Evolutionary conservation across 2,113 vertebrate genomes (phyloP), one percentile per base, ranked within the genome.

Genomic region (Irena cyanogastra): DNA sequence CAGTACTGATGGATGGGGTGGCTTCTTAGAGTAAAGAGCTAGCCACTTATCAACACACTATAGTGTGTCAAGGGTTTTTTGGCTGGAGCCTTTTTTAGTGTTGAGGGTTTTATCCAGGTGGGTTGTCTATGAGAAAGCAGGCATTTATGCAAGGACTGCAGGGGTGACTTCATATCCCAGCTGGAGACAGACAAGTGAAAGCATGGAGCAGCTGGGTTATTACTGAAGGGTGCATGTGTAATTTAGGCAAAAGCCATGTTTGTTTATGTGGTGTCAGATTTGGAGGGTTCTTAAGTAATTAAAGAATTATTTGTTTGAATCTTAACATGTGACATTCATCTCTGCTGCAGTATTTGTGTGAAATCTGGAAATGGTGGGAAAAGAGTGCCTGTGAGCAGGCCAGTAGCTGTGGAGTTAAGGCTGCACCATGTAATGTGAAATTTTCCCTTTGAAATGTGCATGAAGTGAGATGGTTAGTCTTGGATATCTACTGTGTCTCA

Each of bases 61-160:
- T 6, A 78, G 22, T 49, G 74, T 59, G 9, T 31, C 33, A 44
- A 53, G 63, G 60, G 10, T 26, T 52, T 45, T 86, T 72, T 47
- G 11, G 18, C 53, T 70, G 78, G 41, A 79, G 22, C 24, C 11
- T 57, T 83, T 80, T 71, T 47, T 41, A 42, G 17, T 2, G 4
- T 37, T 2, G 4, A 37, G 39, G 35, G 42, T 42, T 93, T 76
- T 72, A 27, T 8, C 2, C 4, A 13, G 53, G 26, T 12, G 31
- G 49, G 21, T 42, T 87, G 39, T 70, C 39, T 21, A 23, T 35
- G 12, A 44, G 18, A 49, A 35, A 1, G 30, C 14, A 28, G 47
- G 37, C 14, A 2, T 68, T 77, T 65, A 18, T 20, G 37, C 5
- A 16, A 13, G 30, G 69, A 30, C 35, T 0, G 0, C 13, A 33